phyloP scores from a whole-genome alignment of 2,888 invertebrate genomes.

The Volucella inanis region DNA sequence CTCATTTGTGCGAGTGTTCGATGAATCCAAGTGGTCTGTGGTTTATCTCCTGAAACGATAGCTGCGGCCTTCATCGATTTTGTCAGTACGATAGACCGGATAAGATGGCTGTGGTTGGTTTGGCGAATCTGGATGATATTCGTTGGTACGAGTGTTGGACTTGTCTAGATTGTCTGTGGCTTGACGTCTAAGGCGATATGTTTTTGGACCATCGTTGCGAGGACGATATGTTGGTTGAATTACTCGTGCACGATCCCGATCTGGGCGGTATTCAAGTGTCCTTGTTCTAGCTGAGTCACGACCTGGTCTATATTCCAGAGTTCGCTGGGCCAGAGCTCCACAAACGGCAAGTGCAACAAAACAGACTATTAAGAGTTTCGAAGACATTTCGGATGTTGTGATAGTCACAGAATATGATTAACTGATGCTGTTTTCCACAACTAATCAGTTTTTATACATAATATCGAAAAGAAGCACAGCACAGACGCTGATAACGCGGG shows the following conservation, averaged over 20 bases:
- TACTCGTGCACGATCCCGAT: conserved; percentile 18
- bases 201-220: background rate
- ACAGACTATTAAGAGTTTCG: conserved; percentile 34
- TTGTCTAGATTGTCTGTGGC: conserved; percentile 10
- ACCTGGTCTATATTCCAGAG: conserved; percentile 28
- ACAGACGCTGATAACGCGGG: conserved; percentile 25
- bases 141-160: conserved; percentile 9
- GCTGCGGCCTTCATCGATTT: background rate
- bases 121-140: conserved; percentile 32
- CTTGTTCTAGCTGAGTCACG: conserved; percentile 16
- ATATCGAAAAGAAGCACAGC: background rate
- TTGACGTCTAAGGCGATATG: conserved; percentile 12
- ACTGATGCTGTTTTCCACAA: conserved; percentile 27
- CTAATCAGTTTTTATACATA: conserved; percentile 33
- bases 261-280: conserved; percentile 41
- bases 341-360: conserved; percentile 13
- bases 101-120: conserved; percentile 22
- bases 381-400: conserved; percentile 34
- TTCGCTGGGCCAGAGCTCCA: conserved; percentile 23
- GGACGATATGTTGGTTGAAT: conserved; percentile 19
- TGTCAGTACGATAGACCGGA: background rate
- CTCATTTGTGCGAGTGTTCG: conserved; percentile 39
- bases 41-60: conserved; percentile 25
- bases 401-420: background rate
- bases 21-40: conserved; percentile 20